Conservation (phyloP, 2,888 invertebrate species). For the Coenonympha arcania region DNA sequence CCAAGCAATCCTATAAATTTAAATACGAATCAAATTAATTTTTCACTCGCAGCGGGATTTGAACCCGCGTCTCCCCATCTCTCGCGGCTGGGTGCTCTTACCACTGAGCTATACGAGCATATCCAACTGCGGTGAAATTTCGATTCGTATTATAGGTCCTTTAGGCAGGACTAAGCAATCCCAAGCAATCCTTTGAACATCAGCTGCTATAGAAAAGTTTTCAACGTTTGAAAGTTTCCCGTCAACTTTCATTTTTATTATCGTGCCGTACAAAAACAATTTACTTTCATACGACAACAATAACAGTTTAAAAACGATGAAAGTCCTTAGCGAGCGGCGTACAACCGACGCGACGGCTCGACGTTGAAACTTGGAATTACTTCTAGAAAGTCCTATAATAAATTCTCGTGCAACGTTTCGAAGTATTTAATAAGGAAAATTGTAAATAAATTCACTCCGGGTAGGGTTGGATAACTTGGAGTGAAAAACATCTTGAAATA, state of each 20-base stretch:
- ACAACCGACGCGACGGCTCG: constrained; percentile 23
- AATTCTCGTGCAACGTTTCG: constrained; percentile 49
- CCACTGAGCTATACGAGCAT: no score
- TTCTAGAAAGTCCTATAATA: constrained; percentile 49
- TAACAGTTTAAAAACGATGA: constrained; percentile 31
- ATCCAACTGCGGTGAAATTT: no score
- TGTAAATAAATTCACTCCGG: constrained; percentile 26
- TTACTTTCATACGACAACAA: constrained; percentile 22
- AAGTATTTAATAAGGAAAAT: constrained; percentile 63
- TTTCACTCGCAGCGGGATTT: no score
- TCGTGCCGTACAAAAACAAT: constrained; percentile 15
- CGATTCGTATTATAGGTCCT: no score
- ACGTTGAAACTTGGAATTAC: constrained; percentile 44
- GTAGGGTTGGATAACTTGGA: constrained; percentile 13
- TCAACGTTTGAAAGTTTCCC: not conserved
- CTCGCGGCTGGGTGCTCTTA: no score
- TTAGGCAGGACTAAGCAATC: no score
- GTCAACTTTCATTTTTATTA: constrained; percentile 8
- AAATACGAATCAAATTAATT: no score
- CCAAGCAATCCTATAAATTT: no score
- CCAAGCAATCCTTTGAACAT: not conserved
- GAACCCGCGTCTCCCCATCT: no score
- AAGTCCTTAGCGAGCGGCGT: constrained; percentile 28
- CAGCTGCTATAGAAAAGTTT: not conserved
- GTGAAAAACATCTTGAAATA: constrained; percentile 6